Conservation (phyloP, 2,888 invertebrate species). For the Drosophila lacicola region DNA sequence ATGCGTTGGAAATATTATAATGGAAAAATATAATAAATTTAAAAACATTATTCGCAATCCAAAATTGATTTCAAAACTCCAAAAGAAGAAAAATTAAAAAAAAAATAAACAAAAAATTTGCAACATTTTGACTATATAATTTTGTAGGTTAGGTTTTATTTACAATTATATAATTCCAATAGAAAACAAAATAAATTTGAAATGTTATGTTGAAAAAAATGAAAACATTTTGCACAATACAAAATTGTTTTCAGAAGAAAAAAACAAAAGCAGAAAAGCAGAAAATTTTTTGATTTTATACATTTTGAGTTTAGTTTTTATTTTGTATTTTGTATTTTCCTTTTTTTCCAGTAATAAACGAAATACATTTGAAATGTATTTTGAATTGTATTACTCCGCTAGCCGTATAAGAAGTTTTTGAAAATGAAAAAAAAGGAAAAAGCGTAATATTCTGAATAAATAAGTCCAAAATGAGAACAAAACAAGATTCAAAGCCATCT, state of each 20-base stretch:
- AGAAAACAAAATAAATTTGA: too few species aligned
- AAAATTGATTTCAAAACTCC: background rate
- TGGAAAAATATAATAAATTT: too few species aligned
- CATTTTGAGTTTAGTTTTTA: too few species aligned
- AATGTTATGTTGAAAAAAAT: too few species aligned
- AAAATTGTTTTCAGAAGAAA: too few species aligned
- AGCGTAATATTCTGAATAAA: constrained; percentile 47
- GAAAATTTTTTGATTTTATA: too few species aligned
- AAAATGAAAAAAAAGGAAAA: constrained; percentile 13
- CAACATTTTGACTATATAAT: constrained; percentile 21
- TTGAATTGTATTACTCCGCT: constrained; percentile 35
- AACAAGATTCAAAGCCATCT: constrained; percentile 41
- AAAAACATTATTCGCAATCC: too few species aligned
- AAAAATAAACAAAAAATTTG: background rate
- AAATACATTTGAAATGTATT: constrained; percentile 73
- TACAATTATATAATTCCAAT: too few species aligned
- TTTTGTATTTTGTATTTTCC: constrained; percentile 13
- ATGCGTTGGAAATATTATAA: too few species aligned
- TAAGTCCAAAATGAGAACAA: constrained; percentile 39
- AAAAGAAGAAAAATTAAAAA: background rate
- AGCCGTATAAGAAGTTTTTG: constrained; percentile 40
- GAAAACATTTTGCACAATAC: too few species aligned
- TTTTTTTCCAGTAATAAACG: constrained; percentile 31
- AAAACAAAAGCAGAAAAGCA: too few species aligned
- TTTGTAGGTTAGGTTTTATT: constrained; percentile 35